Conservation (phyloP, 2,888 invertebrate species). For the Plagiodera versicolora region DNA sequence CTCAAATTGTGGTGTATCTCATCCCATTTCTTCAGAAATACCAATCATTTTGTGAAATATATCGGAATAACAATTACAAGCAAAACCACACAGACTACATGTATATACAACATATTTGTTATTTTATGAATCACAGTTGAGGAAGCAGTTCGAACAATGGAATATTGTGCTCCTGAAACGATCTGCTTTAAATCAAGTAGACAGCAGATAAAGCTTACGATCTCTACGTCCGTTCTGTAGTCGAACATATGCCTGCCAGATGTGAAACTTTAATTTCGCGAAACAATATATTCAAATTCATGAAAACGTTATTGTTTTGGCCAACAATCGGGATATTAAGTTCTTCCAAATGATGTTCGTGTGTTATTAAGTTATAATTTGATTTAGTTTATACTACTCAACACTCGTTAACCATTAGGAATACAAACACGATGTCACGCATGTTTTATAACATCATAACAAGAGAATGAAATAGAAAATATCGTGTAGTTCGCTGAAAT, state of each 20-base stretch:
- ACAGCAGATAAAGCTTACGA: slow-evolving; percentile 26
- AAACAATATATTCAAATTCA: slow-evolving; percentile 32
- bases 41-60: no score
- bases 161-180: slow-evolving; percentile 29
- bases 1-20: no score
- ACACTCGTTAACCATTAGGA: neutral
- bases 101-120: neutral
- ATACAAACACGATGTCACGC: no score
- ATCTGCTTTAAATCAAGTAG: slow-evolving; percentile 36
- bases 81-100: neutral
- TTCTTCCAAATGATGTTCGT: slow-evolving; percentile 19
- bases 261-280: slow-evolving; percentile 31
- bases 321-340: slow-evolving; percentile 28
- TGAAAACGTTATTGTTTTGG: slow-evolving; percentile 32
- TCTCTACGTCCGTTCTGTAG: slow-evolving; percentile 22
- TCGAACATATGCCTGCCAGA: slow-evolving; percentile 26
- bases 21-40: no score
- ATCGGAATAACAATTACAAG: no score
- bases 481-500: no score
- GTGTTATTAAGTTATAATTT: neutral
- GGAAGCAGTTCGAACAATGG: slow-evolving; percentile 31
- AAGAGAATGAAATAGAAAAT: no score
- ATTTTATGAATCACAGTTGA: slow-evolving; percentile 28
- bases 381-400: neutral
- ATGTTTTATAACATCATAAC: no score